Evolutionary conservation across 2,888 invertebrate species (phyloP).

Genomic region (Tenthredo amoena): DNA sequence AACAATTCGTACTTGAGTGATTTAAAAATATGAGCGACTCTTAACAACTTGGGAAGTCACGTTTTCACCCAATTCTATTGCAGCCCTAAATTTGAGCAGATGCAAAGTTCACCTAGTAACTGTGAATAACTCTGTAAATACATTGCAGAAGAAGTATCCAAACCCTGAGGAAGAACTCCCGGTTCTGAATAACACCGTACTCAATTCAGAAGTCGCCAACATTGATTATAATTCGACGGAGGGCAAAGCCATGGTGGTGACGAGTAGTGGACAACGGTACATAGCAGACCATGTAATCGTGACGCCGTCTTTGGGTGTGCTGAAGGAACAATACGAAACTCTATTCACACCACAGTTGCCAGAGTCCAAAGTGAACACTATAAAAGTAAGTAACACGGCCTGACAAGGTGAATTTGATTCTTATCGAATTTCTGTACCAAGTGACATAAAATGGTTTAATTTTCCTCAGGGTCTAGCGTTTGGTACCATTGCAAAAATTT

Average conservation of each 20-base stretch:
- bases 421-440: conserved; percentile 33
- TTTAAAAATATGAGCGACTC: background rate
- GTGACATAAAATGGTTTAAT: conserved; percentile 1
- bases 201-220: conserved; percentile 66
- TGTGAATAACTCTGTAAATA: background rate
- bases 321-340: conserved; percentile 81
- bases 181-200: conserved; percentile 66
- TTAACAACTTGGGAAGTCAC: background rate
- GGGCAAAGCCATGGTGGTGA: conserved; percentile 60
- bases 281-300: conserved; percentile 84
- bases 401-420: background rate
- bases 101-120: background rate
- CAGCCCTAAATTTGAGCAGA: background rate
- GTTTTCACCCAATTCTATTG: background rate
- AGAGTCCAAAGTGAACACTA: conserved; percentile 79
- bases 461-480: conserved; percentile 79
- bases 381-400: conserved; percentile 72
- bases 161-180: conserved; percentile 69
- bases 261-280: conserved; percentile 76
- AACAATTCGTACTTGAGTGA: too few species aligned
- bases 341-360: conserved; percentile 82
- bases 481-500: conserved; percentile 85
- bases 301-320: conserved; percentile 85
- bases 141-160: conserved; percentile 69
- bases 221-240: conserved; percentile 64